Conservation (phyloP, 2,113 vertebrate genomes). For the Circaetus cinerascens region DNA sequence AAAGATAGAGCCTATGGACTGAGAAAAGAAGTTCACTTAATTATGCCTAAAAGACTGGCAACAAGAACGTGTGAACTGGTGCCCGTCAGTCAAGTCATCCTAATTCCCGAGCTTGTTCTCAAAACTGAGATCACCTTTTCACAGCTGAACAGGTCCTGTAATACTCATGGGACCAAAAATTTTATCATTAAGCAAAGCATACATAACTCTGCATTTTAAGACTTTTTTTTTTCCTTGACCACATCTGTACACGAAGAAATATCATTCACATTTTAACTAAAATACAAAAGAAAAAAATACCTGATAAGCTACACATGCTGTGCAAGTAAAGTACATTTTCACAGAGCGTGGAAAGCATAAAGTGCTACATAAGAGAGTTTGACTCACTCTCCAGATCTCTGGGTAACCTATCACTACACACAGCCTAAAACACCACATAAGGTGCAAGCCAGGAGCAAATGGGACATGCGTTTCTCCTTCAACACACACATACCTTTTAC, state of each 20-base stretch:
- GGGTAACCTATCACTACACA: neutral
- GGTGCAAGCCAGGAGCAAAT: neutral
- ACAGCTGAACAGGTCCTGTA: neutral
- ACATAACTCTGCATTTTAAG: neutral
- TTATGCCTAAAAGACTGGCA: neutral
- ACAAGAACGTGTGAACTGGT: neutral
- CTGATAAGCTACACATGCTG: neutral
- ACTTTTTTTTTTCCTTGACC: neutral
- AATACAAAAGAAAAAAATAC: neutral
- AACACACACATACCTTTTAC: neutral
- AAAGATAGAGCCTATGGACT: rapidly evolving
- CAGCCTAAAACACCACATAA: rapidly evolving
- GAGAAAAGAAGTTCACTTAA: neutral
- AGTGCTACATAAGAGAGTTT: neutral
- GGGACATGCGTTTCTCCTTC: neutral
- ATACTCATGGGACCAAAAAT: neutral
- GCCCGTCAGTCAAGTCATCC: neutral
- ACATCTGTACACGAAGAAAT: neutral
- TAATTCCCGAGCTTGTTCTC: neutral
- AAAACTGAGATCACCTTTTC: neutral
- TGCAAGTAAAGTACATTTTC: neutral
- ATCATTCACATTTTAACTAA: neutral
- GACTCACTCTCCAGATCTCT: neutral
- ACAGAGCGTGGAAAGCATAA: neutral
- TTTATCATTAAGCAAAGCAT: neutral